Evolutionary conservation across 2,113 vertebrate species (phyloP).

Genomic region (Lepus europaeus): DNA sequence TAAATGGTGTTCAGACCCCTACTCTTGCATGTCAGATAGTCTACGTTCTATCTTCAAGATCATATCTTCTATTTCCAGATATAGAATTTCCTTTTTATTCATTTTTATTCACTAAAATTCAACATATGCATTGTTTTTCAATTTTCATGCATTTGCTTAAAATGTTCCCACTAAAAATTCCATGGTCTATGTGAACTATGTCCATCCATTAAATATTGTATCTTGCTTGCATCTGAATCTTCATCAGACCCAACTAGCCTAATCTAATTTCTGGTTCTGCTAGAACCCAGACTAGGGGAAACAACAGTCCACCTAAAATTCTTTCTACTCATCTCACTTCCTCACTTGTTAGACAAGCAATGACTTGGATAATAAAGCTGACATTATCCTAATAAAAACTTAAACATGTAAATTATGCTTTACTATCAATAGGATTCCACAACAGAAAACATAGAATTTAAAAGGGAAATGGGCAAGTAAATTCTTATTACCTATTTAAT

Average conservation of each 20-base stretch:
- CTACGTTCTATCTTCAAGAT: neutral
- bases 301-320: constrained; percentile 3
- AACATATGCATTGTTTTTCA: constrained; percentile 2
- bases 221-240: neutral
- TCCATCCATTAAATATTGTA: neutral
- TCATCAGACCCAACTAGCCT: neutral
- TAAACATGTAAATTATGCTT: constrained; percentile 31
- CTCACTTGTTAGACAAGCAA: constrained; percentile 43
- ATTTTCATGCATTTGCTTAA: constrained; percentile 30
- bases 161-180: constrained; percentile 23
- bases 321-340: constrained; percentile 48
- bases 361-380: constrained; percentile 8
- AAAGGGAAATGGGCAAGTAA: constrained; percentile 28
- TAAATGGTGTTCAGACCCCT: neutral
- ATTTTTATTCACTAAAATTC: constrained; percentile 55
- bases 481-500: constrained; percentile 64
- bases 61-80: constrained; percentile 32
- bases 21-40: neutral
- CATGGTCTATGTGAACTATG: neutral
- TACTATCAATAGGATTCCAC: constrained; percentile 41
- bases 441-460: constrained; percentile 50
- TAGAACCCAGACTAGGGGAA: neutral
- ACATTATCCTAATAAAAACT: constrained; percentile 54
- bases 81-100: neutral
- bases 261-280: constrained; percentile 48